Base-by-base conservation (phyloP, 2,888 invertebrate species). In the Sepiola atlantica region DNA sequence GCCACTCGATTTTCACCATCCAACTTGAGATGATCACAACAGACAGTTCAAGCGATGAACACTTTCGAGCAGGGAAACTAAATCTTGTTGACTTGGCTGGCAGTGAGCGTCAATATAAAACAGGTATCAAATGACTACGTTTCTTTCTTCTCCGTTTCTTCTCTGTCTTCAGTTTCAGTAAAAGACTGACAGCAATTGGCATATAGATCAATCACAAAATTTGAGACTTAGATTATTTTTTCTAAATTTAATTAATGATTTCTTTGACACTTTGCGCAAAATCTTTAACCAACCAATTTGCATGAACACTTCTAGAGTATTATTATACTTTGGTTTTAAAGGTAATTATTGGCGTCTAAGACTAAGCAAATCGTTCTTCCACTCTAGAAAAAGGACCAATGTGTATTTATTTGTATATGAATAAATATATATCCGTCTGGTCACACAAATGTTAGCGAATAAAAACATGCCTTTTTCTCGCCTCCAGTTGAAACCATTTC, bases 41-140 rank as follows among this genome's bases (percentile, higher is more conserved):
- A 35, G 97, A 97, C 94, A 97, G 97, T 28, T 97, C 97, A 92
- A 97, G 97, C 2, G 97, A 98, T 94, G 97, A 98, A 93, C 97
- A 98, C 95, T 98, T 98, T 90, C 97, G 98, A 95, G 98, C 98
- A 96, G 98, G 98, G 4, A 98, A 99, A 97, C 97, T 99, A 32
- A 99, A 99, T 97, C 97, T 99, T 94, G 99, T 99, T 0, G 99
- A 99, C 97, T 97, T 99, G 96, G 99, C 99, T 0, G 99, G 99
- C 16, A 98, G 98, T 55, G 99, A 99, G 96, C 97, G 99, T 94
- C 99, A 99, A 97, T 98, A 98, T 8, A 98, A 99, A 97, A 98
- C 98, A 95, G 98, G 98, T 98, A 95, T 95, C 94, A 55, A 20
- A 21, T 2, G 35, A 3, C 28, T 55, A 6, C 28, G 20, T 90